These are phyloP conservation scores for Acrocephalus kingi DNA, from an alignment of 2,113 vertebrate genomes.

Conservation along the genomic window DNA sequence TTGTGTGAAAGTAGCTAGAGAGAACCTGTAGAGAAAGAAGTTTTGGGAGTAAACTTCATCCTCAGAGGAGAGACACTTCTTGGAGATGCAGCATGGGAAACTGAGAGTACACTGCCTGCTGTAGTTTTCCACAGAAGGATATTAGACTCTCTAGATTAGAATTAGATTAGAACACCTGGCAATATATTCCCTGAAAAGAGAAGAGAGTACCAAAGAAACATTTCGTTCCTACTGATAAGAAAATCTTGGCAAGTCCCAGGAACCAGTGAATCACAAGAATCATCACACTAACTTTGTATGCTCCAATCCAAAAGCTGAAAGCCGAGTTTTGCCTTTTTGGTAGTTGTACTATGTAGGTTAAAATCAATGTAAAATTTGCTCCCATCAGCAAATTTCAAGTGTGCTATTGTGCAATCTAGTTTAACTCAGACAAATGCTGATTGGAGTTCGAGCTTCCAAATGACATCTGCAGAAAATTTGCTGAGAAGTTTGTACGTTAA, in stretches of 20 bases:
- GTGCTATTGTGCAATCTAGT: background rate
- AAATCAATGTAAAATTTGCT: background rate
- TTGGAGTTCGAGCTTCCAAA: background rate
- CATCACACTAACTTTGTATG: fast-evolving
- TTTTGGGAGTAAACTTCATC: background rate
- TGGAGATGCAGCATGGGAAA: background rate
- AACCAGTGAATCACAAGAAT: background rate
- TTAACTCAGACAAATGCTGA: background rate
- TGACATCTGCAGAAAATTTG: background rate
- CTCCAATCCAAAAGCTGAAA: background rate
- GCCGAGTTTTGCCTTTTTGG: background rate
- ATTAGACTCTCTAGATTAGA: background rate
- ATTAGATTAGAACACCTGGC: background rate
- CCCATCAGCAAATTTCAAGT: background rate
- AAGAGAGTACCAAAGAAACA: background rate
- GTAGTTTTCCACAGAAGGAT: background rate
- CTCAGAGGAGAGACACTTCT: background rate
- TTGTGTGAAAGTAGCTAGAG: background rate
- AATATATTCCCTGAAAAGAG: background rate
- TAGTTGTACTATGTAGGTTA: background rate
- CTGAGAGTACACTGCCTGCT: background rate
- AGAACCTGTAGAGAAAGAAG: background rate
- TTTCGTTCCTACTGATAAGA: background rate
- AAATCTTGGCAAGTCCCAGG: background rate
- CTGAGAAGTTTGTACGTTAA: background rate